Evolutionary conservation across 2,797 vertebrate genomes (phyloP).

Genomic region (Clarias platycephalus): DNA sequence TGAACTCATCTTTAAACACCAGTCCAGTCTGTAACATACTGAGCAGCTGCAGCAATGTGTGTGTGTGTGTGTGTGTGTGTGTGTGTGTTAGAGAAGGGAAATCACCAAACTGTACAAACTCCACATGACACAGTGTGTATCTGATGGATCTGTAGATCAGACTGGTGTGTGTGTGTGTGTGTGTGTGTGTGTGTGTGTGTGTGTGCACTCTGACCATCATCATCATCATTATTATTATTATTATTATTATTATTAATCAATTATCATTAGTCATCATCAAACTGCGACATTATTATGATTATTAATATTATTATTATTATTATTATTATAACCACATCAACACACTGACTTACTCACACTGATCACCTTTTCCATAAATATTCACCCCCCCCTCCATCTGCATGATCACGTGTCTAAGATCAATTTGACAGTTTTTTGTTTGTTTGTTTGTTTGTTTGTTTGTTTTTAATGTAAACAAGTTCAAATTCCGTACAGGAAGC

Average conservation of each 20-base stretch:
- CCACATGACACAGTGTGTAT: not conserved
- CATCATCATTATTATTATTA: not conserved
- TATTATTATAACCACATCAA: not conserved
- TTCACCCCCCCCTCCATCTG: not conserved
- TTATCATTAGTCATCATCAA: slow-evolving; percentile 8
- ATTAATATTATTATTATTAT: not conserved
- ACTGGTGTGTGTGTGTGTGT: too few species aligned
- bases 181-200: too few species aligned
- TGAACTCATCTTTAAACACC: not conserved
- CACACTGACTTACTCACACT: not conserved
- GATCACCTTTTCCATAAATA: not conserved
- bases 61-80: too few species aligned
- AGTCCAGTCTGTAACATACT: not conserved
- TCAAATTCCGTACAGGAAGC: not conserved
- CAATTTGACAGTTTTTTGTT: not conserved
- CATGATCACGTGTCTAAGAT: not conserved
- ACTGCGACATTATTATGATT: not conserved
- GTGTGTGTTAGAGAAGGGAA: slow-evolving; percentile 5
- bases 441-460: too few species aligned
- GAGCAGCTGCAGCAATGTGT: not conserved
- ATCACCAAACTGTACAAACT: slow-evolving; percentile 13
- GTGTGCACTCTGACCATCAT: not conserved
- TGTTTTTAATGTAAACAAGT: slow-evolving; percentile 1
- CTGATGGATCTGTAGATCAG: too few species aligned
- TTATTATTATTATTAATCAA: not conserved